These are phyloP conservation scores for Pocota personata DNA, from an alignment of 2,888 invertebrate species.

Conservation along the genomic window DNA sequence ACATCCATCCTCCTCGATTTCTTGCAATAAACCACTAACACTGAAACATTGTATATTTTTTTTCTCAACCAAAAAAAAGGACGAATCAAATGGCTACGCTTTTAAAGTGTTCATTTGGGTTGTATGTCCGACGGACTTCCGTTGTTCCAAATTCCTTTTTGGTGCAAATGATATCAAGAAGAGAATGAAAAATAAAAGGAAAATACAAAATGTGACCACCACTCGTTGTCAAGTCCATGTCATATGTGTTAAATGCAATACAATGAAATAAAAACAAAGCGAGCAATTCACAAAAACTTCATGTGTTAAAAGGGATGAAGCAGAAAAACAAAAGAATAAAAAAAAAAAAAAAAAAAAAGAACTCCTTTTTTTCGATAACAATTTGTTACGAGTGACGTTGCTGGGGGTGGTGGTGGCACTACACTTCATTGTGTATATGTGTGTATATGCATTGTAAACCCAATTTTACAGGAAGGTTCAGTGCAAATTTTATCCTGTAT, in stretches of 20 bases:
- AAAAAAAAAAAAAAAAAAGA: constrained; percentile 19
- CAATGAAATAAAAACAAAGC: neutral
- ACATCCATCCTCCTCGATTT: too few relatives aligned
- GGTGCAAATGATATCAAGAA: neutral
- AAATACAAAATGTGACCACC: neutral
- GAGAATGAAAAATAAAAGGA: neutral
- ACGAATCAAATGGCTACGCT: neutral
- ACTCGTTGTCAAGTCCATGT: constrained; percentile 33
- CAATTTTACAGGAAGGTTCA: constrained; percentile 54
- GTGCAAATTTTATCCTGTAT: constrained; percentile 62
- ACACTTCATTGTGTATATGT: constrained; percentile 11
- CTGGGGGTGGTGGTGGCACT: constrained; percentile 16
- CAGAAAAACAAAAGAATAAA: neutral
- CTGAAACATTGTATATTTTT: neutral
- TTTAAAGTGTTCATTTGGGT: neutral
- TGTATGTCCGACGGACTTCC: neutral
- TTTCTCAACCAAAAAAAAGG: neutral
- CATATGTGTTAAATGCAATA: constrained; percentile 24
- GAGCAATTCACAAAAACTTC: neutral
- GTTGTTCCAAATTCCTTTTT: neutral
- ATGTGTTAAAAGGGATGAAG: constrained; percentile 16
- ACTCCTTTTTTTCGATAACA: constrained; percentile 53
- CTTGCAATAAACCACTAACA: neutral
- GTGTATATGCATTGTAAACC: neutral
- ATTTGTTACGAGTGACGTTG: constrained; percentile 48